A percentile compares a stretch with the other conserved stretches of the same genome.
Evolutionary conservation across 2,797 vertebrate species (phyloP).

Genomic region (Tauraco hartlaubi): DNA sequence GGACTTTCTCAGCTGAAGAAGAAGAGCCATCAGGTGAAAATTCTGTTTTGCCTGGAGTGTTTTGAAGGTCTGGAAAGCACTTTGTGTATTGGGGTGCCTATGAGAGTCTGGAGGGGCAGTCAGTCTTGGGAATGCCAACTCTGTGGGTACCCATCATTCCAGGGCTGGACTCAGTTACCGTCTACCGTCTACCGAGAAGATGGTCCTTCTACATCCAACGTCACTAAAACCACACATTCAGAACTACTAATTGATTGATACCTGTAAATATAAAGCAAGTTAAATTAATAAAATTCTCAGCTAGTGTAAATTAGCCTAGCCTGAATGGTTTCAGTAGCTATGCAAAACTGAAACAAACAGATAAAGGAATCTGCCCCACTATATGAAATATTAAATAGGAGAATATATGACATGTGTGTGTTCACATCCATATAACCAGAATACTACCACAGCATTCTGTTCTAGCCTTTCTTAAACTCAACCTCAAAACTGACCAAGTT

Average conservation of each 20-base stretch:
- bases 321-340: background rate
- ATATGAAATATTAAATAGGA: background rate
- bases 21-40: background rate
- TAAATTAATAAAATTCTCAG: background rate
- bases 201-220: background rate
- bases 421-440: background rate
- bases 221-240: background rate
- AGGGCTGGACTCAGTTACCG: rapidly evolving
- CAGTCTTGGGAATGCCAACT: background rate
- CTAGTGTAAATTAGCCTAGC: background rate
- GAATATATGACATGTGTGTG: background rate
- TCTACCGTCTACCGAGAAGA: background rate
- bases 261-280: background rate
- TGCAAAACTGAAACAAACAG: background rate
- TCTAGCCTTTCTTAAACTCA: background rate
- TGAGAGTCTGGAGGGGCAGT: background rate
- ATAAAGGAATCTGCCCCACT: background rate
- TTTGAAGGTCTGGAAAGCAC: background rate
- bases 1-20: background rate
- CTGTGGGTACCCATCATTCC: background rate
- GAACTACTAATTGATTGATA: background rate
- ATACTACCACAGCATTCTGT: background rate
- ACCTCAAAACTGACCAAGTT: background rate
- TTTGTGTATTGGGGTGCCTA: background rate
- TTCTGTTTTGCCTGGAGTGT: background rate